Evolutionary conservation across 2,113 vertebrate species (phyloP).

Genomic region (Pantherophis guttatus): DNA sequence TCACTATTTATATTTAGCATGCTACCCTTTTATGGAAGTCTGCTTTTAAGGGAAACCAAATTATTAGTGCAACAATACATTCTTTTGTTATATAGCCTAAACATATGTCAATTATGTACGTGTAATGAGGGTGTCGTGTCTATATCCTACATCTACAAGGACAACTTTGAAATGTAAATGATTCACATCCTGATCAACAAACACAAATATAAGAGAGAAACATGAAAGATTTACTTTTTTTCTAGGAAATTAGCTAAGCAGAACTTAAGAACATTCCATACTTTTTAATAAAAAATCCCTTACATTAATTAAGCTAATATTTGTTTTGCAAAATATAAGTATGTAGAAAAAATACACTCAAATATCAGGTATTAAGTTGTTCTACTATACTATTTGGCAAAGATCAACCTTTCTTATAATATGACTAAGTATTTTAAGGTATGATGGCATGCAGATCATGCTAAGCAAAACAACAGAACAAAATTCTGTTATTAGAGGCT

Average conservation of each 20-base stretch:
- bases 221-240: slow-evolving; percentile 54
- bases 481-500: not conserved
- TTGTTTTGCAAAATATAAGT: slow-evolving; percentile 52
- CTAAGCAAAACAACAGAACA: not conserved
- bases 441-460: not conserved
- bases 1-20: slow-evolving; percentile 55
- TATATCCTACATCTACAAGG: slow-evolving; percentile 53
- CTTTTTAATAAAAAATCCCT: slow-evolving; percentile 36
- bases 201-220: slow-evolving; percentile 62
- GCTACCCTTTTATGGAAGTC: slow-evolving; percentile 41
- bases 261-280: slow-evolving; percentile 53
- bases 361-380: slow-evolving; percentile 4
- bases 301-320: slow-evolving; percentile 45
- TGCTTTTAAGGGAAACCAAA: slow-evolving; percentile 50
- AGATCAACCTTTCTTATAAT: not conserved
- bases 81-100: slow-evolving; percentile 61
- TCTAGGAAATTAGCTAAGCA: slow-evolving; percentile 62
- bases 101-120: slow-evolving; percentile 63
- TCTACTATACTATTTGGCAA: slow-evolving; percentile 26
- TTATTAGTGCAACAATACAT: slow-evolving; percentile 44
- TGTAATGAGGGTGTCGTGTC: slow-evolving; percentile 59
- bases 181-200: slow-evolving; percentile 71
- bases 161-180: slow-evolving; percentile 66
- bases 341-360: slow-evolving; percentile 13
- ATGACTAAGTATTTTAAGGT: not conserved